Evolutionary conservation across 2,113 vertebrate species (phyloP), one percentile per base, ranked within the genome.

Genomic region (Pygoscelis antarcticus): DNA sequence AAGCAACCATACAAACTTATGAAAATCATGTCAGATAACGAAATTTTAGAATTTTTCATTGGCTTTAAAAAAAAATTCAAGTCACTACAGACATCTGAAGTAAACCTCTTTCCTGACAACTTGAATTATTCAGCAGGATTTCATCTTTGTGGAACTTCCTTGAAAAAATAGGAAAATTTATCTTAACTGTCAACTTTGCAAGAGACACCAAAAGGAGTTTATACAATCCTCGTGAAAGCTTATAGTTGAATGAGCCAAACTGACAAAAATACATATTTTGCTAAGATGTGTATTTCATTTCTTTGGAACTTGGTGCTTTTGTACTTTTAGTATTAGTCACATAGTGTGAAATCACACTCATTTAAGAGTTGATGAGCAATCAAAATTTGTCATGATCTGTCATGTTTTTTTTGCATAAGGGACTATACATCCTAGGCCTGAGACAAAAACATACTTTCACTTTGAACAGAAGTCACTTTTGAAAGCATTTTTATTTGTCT

Each of bases 281-380:
- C 60, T 30, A 87, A 69, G 58, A 79, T 52, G 77, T 34, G 5
- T 25, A 71, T 68, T 97, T 95, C 4, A 82, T 83, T 94, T 92
- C 69, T 79, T 93, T 87, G 60, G 52, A 91, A 85, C 36, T 49
- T 61, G 6, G 38, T 71, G n/a, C 1, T 34, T 88, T 76, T 76
- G 61, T 85, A 85, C 57, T 91, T 83, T n/a, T 55, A 69, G 15
- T 85, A 80, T 95, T 90, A 95, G 79, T 93, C 91, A 72, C 21
- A 9, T 17, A 65, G 34, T 7, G 9, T 54, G 70, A 97, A 95
- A 87, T 87, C 69, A 90, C 44, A 87, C 49, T 95, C 74, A 90
- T 90, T 90, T 95, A 54, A 74, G 70, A 85, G 68, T 26, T 68
- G 79, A 90, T 81, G 83, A 95, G 32, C 49, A 90, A 88, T 74